A percentile compares a stretch with the other conserved stretches of the same genome.
phyloP scores from a whole-genome alignment of 2,113 vertebrate species.

The Mungos mungo region DNA sequence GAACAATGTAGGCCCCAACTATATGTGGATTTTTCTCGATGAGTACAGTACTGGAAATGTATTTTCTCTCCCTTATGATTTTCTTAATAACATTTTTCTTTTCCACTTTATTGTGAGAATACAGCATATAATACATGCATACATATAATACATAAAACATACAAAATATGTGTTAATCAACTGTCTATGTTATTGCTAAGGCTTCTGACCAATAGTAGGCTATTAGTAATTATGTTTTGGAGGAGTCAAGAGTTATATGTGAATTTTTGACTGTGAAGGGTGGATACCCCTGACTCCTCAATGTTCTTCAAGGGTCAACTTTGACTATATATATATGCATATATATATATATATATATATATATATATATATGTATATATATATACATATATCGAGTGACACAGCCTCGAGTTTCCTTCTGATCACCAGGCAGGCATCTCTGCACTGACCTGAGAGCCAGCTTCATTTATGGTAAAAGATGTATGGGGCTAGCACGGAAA shows the following conservation, averaged over 20 bases:
- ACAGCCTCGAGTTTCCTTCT: too few species aligned
- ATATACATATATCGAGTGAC: too few species aligned
- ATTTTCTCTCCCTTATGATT: not conserved
- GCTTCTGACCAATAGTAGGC: not conserved
- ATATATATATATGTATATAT: too few species aligned
- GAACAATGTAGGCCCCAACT: not conserved
- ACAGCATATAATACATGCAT: not conserved
- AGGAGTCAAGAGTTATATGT: not conserved
- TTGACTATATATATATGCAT: too few species aligned
- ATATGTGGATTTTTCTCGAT: not conserved
- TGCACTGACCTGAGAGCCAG: too few species aligned
- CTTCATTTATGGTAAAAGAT: too few species aligned
- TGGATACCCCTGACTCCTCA: not conserved
- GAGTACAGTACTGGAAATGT: not conserved
- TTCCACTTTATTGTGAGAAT: not conserved
- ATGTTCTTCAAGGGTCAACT: not conserved
- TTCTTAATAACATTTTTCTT: not conserved
- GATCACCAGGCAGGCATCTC: too few species aligned
- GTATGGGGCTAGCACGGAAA: too few species aligned
- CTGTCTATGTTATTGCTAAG: not conserved
- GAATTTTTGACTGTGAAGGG: not conserved
- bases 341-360: too few species aligned
- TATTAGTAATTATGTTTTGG: not conserved
- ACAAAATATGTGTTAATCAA: not conserved
- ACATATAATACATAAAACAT: not conserved